Conservation (phyloP, 92 coral and sea anemone species). For the Metridium senile region DNA sequence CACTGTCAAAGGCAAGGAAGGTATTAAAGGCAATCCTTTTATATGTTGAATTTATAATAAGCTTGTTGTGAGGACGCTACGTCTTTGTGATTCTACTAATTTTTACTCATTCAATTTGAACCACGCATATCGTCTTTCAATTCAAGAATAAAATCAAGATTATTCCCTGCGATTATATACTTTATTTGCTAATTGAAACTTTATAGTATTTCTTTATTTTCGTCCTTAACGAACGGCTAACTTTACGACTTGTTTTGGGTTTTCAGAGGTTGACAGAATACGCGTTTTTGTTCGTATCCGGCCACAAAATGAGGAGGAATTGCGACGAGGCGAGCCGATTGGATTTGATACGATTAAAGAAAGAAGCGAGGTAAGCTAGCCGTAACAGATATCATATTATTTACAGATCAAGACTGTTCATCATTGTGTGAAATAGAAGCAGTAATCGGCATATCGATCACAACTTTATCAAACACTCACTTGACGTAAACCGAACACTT, state of each 20-base stretch:
- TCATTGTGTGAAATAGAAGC: too few relatives aligned
- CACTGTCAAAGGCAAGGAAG: conserved; percentile 34
- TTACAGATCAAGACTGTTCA: not conserved
- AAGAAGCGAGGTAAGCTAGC: conserved; percentile 72
- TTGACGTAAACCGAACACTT: not conserved
- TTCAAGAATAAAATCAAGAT: conserved; percentile 3
- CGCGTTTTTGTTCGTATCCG: conserved; percentile 89
- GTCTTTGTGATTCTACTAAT: not conserved
- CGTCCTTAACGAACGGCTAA: not conserved
- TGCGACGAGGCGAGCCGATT: conserved; percentile 60
- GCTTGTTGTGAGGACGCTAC: conserved; percentile 6
- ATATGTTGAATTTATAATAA: not conserved
- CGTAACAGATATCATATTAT: not conserved
- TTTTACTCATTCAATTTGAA: not conserved
- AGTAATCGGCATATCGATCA: too few relatives aligned
- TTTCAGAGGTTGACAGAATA: conserved; percentile 71
- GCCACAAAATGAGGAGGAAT: conserved; percentile 74
- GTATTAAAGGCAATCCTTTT: conserved; percentile 4
- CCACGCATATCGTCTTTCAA: not conserved
- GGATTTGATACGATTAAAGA: conserved; percentile 77
- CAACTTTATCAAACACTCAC: not conserved
- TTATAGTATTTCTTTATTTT: not conserved
- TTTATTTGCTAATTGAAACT: conserved; percentile 1
- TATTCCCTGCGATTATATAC: not conserved
- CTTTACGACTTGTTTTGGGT: not conserved